Percentiles rank a stretch among this genome's conserved stretches.
Evolutionary conservation across 37 sponge, comb jelly and placozoan genomes (phyloP).

Genomic region (Spongilla lacustris): DNA sequence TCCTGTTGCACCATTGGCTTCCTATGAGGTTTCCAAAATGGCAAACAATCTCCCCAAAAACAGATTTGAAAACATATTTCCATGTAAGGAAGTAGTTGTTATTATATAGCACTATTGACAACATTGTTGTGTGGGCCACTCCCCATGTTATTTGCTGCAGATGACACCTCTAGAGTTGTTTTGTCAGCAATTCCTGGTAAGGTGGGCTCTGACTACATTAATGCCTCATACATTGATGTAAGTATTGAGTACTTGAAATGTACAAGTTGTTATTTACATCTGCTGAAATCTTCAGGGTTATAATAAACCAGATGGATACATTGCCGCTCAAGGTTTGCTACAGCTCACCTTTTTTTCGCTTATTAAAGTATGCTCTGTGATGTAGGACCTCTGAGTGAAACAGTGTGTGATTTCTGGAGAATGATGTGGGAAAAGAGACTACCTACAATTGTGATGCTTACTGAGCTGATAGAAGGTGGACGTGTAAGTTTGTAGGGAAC

Average conservation of each 20-base stretch:
- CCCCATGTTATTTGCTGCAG: neutral
- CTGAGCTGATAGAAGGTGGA: slow-evolving; percentile 63
- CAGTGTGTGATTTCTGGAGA: slow-evolving; percentile 70
- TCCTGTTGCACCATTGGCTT: slow-evolving; percentile 15
- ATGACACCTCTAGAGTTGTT: slow-evolving; percentile 51
- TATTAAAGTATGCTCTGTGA: neutral
- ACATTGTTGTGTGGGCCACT: neutral
- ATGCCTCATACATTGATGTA: slow-evolving; percentile 65
- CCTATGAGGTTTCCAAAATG: slow-evolving; percentile 37
- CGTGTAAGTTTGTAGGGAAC: slow-evolving; percentile 16
- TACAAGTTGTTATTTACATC: neutral
- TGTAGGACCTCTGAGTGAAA: slow-evolving; percentile 57
- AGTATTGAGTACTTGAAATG: neutral
- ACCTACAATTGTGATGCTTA: slow-evolving; percentile 69
- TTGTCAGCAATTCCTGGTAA: neutral
- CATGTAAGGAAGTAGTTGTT: slow-evolving; percentile 44
- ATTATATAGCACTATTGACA: no score
- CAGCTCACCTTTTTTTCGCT: neutral
- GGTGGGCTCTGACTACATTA: slow-evolving; percentile 53
- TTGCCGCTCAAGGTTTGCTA: slow-evolving; percentile 61
- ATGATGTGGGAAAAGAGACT: slow-evolving; percentile 60
- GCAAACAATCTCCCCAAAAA: slow-evolving; percentile 49
- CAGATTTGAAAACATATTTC: slow-evolving; percentile 72
- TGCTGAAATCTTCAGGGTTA: slow-evolving; percentile 31
- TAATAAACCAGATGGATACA: slow-evolving; percentile 50